phyloP scores from a whole-genome alignment of 2,888 invertebrate genomes.

The Luperina nickerlii region DNA sequence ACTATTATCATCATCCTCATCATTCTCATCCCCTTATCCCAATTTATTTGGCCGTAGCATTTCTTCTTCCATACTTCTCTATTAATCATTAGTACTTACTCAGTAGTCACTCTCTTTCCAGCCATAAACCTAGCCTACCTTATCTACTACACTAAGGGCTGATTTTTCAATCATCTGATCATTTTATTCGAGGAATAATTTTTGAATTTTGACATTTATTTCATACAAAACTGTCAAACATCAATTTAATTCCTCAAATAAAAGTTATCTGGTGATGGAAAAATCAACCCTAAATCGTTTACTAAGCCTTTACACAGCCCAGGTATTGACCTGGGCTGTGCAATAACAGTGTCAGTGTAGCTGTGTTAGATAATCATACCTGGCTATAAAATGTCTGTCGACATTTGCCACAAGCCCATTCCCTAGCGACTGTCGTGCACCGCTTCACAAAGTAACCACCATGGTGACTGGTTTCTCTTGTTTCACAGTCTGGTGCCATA shows the following conservation, averaged over 20 bases:
- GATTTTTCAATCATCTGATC: too few relatives aligned
- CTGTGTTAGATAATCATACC: constrained; percentile 45
- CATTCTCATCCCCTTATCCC: neutral
- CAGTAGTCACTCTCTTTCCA: neutral
- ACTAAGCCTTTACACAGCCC: too few relatives aligned
- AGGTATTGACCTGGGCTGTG: neutral
- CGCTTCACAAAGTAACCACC: constrained; percentile 58
- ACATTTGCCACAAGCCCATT: constrained; percentile 73
- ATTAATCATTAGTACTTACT: neutral
- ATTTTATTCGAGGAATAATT: too few relatives aligned
- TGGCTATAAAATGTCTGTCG: constrained; percentile 64
- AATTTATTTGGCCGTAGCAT: neutral
- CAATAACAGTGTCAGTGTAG: neutral
- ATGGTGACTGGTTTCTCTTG: constrained; percentile 39
- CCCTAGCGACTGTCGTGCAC: constrained; percentile 51
- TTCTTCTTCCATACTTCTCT: neutral
- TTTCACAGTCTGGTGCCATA: constrained; percentile 41
- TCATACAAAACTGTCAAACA: too few relatives aligned
- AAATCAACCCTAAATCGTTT: neutral
- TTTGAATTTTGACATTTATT: too few relatives aligned
- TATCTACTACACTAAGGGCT: neutral
- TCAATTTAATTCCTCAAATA: too few relatives aligned
- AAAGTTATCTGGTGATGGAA: too few relatives aligned
- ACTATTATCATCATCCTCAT: neutral
- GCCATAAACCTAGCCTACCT: neutral